These are phyloP conservation scores for Pelosia muscerda DNA, from an alignment of 2,888 invertebrate genomes.

Conservation along the genomic window DNA sequence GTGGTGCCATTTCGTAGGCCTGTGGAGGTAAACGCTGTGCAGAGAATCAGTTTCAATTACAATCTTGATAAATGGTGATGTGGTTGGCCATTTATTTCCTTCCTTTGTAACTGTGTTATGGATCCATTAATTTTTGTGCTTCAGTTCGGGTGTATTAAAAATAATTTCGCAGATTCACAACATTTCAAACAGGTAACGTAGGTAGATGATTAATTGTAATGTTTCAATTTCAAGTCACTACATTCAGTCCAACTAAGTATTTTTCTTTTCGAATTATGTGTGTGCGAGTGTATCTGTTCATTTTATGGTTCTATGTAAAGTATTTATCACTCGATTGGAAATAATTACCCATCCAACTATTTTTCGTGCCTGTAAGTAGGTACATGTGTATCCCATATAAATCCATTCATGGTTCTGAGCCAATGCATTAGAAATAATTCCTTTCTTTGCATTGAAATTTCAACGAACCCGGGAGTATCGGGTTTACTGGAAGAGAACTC, in stretches of 20 bases:
- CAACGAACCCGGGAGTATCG: neutral
- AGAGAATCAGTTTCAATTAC: slow-evolving; percentile 21
- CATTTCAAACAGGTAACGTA: neutral
- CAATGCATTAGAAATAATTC: neutral
- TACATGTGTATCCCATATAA: no score
- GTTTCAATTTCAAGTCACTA: neutral
- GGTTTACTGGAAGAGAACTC: no score
- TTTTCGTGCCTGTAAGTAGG: no score
- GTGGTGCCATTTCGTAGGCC: slow-evolving; percentile 14
- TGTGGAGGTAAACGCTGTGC: neutral
- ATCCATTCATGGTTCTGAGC: neutral
- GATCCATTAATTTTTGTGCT: slow-evolving; percentile 1
- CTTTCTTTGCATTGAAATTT: neutral
- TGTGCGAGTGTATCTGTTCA: neutral
- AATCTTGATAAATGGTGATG: slow-evolving; percentile 2
- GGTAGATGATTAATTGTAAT: neutral
- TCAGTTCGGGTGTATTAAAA: slow-evolving; percentile 5
- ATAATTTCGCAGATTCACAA: neutral
- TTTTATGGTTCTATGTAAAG: neutral
- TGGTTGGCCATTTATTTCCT: slow-evolving; percentile 1
- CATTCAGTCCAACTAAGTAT: neutral
- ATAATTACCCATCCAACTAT: neutral
- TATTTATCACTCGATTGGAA: neutral
- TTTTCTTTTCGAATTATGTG: neutral
- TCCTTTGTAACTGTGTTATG: neutral